Evolutionary conservation across 2,113 vertebrate genomes (phyloP).

Genomic region (Orcinus orca): DNA sequence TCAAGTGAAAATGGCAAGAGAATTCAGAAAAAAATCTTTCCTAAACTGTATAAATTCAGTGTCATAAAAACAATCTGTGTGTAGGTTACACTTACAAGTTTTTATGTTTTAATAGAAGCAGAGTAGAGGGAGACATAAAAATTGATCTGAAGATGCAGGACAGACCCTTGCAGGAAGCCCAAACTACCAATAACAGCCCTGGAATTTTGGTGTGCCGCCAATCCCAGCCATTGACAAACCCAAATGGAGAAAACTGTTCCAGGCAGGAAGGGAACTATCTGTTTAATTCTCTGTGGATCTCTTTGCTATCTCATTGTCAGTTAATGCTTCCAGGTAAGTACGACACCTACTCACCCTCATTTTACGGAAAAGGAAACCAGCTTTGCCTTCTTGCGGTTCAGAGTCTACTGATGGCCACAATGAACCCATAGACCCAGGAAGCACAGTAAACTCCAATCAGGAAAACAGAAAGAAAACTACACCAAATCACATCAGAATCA

Average conservation of each 20-base stretch:
- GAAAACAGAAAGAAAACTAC: background rate
- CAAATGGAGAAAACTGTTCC: background rate
- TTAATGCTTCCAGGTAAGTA: background rate
- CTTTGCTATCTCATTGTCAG: background rate
- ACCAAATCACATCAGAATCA: background rate
- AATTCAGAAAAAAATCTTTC: background rate
- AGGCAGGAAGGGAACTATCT: background rate
- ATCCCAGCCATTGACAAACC: background rate
- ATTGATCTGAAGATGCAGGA: background rate
- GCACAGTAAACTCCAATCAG: background rate
- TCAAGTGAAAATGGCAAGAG: background rate
- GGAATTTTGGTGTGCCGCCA: too few relatives aligned
- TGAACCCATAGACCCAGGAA: background rate
- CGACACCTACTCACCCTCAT: background rate
- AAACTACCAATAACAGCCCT: accelerated
- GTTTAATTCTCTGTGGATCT: background rate
- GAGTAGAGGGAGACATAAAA: background rate
- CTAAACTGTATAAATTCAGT: background rate
- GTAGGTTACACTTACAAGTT: background rate
- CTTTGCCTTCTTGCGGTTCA: background rate
- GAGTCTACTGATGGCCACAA: background rate
- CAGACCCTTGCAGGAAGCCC: background rate
- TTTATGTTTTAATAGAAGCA: constrained; percentile 3
- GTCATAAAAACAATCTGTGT: background rate
- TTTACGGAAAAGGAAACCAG: background rate